A percentile compares a stretch with the other conserved stretches of the same genome.
Conservation (phyloP, 1,140 invertebrate genomes). For the Zaprionus kolodkinae region DNA sequence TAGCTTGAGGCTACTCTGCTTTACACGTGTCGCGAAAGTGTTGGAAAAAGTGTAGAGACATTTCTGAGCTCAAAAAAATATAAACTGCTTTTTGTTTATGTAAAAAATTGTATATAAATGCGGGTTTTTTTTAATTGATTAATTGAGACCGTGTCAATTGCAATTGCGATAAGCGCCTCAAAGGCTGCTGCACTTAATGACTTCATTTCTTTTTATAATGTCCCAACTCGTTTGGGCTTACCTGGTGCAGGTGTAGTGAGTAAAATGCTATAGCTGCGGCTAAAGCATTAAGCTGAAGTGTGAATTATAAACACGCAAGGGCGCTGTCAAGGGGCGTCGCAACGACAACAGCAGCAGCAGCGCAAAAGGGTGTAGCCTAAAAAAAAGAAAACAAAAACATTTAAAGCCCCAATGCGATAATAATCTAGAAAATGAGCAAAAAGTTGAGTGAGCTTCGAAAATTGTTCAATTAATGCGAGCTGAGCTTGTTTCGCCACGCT, state of each 20-base stretch:
- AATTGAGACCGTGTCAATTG: slow-evolving; percentile 49
- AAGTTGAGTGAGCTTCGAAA: slow-evolving; percentile 58
- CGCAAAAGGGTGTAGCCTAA: background rate
- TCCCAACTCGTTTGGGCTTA: background rate
- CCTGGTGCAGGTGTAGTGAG: no score
- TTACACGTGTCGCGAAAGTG: background rate
- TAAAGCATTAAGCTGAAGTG: slow-evolving; percentile 66
- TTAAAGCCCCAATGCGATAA: slow-evolving; percentile 56
- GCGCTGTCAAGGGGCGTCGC: slow-evolving; percentile 30
- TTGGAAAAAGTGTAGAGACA: background rate
- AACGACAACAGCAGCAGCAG: slow-evolving; percentile 32
- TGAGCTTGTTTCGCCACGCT: slow-evolving; percentile 35
- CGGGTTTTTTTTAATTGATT: background rate
- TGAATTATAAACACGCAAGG: slow-evolving; percentile 78
- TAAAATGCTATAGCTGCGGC: background rate
- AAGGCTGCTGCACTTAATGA: slow-evolving; percentile 59
- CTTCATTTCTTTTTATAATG: slow-evolving; percentile 53
- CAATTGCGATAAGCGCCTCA: slow-evolving; percentile 40
- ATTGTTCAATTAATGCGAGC: slow-evolving; percentile 79
- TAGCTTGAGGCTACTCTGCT: background rate
- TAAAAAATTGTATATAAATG: background rate
- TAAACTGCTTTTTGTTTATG: background rate
- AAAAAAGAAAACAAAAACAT: slow-evolving; percentile 30
- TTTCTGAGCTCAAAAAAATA: background rate
- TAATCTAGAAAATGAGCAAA: slow-evolving; percentile 67